Evolutionary conservation across 2,113 vertebrate species (phyloP), one percentile per base, ranked within the genome.

Genomic region (Cyprinodon tularosa): DNA sequence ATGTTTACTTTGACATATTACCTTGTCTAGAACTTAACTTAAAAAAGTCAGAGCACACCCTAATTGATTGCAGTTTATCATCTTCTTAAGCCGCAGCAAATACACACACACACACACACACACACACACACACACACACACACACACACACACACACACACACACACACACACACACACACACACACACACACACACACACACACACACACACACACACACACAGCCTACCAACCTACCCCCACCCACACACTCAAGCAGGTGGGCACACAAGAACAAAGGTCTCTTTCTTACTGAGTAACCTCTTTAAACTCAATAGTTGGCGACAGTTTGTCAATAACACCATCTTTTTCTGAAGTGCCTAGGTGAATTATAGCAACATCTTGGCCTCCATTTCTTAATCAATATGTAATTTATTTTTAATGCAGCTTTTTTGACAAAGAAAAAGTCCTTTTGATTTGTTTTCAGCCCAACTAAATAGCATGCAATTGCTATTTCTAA

Each of bases 251-350:
- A 68, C 68, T 66, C 76, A 80, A 6, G 50, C 4, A 57, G 50
- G 76, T 62, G 42, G 12, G 50, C 59, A 65, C 1, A 79, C 66
- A 66, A 57, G 14, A 75, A 71, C 71, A 82, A 53, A 59, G 57
- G 12, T 60, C 61, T 71, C 44, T 63, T 50, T 76, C 74, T 80
- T 84, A 89, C 87, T 87, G 3, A 39, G 44, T 91, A 92, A 91
- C 88, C 89, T 61, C 44, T 82, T 77, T 75, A 83, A 86, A 90
- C 80, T 77, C 85, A 84, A 71, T 71, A 50, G 67, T 76, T 60
- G 80, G 68, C 90, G 91, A 91, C 88, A 89, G 83, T 76, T 81
- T 85, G 72, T 87, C 84, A 89, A 91, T 93, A 93, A 93, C 90
- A 78, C 77, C 78, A 78, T 92, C 29, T 82, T 80, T 87, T 83